Base-by-base conservation (phyloP, 2,888 invertebrate species). In the Acrobasis consociella region DNA sequence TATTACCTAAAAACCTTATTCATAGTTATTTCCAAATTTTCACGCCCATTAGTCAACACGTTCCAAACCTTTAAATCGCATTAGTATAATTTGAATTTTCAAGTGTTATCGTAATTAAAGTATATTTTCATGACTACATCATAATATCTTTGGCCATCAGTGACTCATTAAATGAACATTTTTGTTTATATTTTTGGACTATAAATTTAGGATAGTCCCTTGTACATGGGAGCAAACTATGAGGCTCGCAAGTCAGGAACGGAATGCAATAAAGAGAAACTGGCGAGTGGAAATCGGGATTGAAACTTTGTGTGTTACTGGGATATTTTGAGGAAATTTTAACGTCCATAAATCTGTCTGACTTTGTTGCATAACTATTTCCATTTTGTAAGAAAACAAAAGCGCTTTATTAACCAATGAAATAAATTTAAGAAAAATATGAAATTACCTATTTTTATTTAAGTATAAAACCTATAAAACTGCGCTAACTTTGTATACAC, bases 31-130 rank as follows among this genome's bases (percentile, higher is more conserved):
- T 64, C 60, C 63, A 65, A 66, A 66, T 65, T 56, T 63, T 61
- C 51, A 50, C 31, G 46, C 62, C 42, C 64, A 68, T 65, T 68
- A 70, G 16, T 56, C 63, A 69, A 68, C 65, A 67, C 65, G 64
- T 65, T 64, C 65, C 63, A 63, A 67, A 65, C 56, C 60, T 65
- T 63, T 58, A 52, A 49, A 52, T 51, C 17, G 49, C 58, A 61
- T 65, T 63, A 61, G 53, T 61, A 63, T 65, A 62, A 65, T 63
- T 58, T 42, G 63, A 61, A 58, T 65, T 65, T 61, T 42, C 52
- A 53, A 61, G 63, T 61, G 42, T 42, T 16, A 37, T 65, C 63
- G 58, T 65, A 52, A 60, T 63, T 64, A 13, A 55, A 49, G 17
- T 60, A 16, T 46, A 42, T 62, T 65, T 58, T 58, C 46, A 46